These are phyloP conservation scores for Anagrus nilaparvatae DNA, from an alignment of 1,140 invertebrate genomes.

Conservation along the genomic window DNA sequence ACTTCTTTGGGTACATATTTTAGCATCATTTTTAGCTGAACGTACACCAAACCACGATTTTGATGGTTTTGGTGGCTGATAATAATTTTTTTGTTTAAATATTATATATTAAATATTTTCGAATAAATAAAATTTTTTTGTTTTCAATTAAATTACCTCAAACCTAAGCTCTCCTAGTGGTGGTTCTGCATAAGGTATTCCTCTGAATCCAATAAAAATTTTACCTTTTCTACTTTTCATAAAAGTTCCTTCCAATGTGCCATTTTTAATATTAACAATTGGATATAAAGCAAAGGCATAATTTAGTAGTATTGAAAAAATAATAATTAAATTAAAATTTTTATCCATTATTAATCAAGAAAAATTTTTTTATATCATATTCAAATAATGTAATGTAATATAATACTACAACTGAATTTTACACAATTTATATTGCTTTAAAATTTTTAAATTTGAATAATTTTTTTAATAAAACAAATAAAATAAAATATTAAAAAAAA, in stretches of 20 bases:
- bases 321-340: too few species aligned
- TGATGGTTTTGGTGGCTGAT: conserved; percentile 52
- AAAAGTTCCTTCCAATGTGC: conserved; percentile 29
- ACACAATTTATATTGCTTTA: too few species aligned
- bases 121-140: too few species aligned
- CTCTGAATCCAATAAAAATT: conserved; percentile 42
- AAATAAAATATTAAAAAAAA: too few species aligned
- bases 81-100: too few species aligned
- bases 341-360: too few species aligned
- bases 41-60: conserved; percentile 49
- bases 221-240: conserved; percentile 30
- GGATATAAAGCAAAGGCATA: conserved; percentile 3
- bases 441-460: too few species aligned
- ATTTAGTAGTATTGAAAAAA: neutral
- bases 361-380: too few species aligned
- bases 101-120: too few species aligned
- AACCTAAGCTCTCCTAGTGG: conserved; percentile 46
- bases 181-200: conserved; percentile 48
- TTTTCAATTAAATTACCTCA: conserved; percentile 34
- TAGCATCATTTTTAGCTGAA: conserved; percentile 49
- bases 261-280: conserved; percentile 30
- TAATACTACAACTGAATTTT: too few species aligned
- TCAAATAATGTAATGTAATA: too few species aligned
- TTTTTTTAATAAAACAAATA: too few species aligned
- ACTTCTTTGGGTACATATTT: conserved; percentile 63